Base-by-base conservation (phyloP, 2,113 vertebrate genomes). In the Lophochroa leadbeateri region DNA sequence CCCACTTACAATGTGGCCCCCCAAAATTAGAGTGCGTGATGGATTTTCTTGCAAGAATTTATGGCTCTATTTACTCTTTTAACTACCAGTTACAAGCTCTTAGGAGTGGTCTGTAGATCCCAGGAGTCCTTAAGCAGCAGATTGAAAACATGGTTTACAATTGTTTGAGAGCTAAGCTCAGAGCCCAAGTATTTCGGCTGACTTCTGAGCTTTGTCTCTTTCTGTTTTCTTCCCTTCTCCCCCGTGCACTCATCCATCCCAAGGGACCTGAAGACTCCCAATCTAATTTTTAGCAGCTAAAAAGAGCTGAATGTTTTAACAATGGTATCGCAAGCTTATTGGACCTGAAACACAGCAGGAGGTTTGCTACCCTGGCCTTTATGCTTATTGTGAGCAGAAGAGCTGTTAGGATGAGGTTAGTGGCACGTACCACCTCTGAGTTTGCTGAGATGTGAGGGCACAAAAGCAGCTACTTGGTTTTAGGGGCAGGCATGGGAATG, bases 281-380 rank as follows among this genome's bases (percentile, higher is more conserved):
- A 52, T n/a, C 70, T 90, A 53, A 92, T 70, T 92, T 82, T 67
- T 61, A 57, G 55, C 75, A 76, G 74, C 88, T 92, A 79, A 90
- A 89, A 27, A 3, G 6, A 91, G 76, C 86, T 28, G 7, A 52
- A 24, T 93, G 44, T 64, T 88, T 85, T 29, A 41, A 25, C 28
- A 43, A 58, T n/a, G 37, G 25, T 25, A 25, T 43, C 5, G 13
- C 44, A 87, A 67, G 44, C 5, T 84, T 76, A 88, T 61, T 85
- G 65, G 90, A 92, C 49, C 85, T 90, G 64, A 46, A 92, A 53
- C 23, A 9, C n/a, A 19, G 78, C 44, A 27, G 57, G 57, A 79
- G 57, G 11, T 50, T 94, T 94, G 10, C 25, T 84, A 70, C 43
- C 47, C 28, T 86, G 44, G 15, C 24, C 39, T 68, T 93, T 9